Percentiles rank a stretch among this genome's conserved stretches.
Conservation (phyloP, 2,113 vertebrate genomes). For the Archilochus colubris region DNA sequence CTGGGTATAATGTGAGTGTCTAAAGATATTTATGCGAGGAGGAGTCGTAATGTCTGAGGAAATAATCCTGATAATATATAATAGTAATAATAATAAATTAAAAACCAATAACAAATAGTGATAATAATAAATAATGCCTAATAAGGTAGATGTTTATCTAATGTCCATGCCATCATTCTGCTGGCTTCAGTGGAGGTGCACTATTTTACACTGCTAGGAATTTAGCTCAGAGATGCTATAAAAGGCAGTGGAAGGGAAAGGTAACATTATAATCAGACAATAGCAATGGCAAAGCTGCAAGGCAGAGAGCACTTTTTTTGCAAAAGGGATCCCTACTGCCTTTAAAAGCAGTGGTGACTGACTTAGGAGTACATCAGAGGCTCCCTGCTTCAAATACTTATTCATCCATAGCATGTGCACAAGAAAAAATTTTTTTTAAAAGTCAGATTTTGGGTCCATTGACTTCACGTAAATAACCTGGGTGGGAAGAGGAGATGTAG, state of each 20-base stretch:
- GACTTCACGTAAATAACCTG: not conserved
- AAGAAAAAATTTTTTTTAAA: not conserved
- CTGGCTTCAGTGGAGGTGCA: not conserved
- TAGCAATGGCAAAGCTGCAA: not conserved
- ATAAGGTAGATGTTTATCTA: not conserved
- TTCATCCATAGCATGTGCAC: rapidly evolving
- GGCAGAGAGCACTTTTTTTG: not conserved
- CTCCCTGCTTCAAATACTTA: not conserved
- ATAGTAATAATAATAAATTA: not conserved
- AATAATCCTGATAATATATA: not conserved
- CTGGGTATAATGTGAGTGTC: not conserved
- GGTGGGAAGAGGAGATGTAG: not conserved
- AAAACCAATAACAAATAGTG: not conserved
- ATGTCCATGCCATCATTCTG: not conserved
- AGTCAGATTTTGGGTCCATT: not conserved
- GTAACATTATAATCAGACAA: not conserved
- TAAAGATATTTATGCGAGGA: not conserved
- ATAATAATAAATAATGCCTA: not conserved
- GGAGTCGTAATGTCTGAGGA: not conserved
- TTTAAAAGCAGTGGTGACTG: not conserved
- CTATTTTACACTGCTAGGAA: not conserved
- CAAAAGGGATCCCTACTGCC: not conserved
- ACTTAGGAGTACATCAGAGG: not conserved
- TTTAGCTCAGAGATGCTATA: not conserved
- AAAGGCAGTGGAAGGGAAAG: not conserved